Evolutionary conservation across 2,888 invertebrate species (phyloP).

Genomic region (Erpobdella octoculata): DNA sequence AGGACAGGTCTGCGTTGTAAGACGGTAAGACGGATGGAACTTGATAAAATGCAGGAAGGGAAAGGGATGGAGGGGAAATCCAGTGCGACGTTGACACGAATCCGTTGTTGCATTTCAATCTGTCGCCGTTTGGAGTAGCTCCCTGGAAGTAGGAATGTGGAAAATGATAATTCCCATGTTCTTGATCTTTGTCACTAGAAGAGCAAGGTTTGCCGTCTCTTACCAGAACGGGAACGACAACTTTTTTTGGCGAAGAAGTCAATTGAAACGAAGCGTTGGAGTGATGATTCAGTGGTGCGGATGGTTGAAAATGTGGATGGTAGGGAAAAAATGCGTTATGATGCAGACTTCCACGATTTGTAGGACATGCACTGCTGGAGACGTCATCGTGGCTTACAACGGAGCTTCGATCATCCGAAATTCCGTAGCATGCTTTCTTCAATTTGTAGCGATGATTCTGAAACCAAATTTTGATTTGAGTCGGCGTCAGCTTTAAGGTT

Average conservation of each 20-base stretch:
- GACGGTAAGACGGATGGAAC: not conserved
- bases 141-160: not conserved
- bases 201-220: constrained; percentile 20
- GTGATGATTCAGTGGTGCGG: not conserved
- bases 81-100: not conserved
- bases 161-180: not conserved
- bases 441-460: constrained; percentile 31
- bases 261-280: not conserved
- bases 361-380: not conserved
- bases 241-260: constrained; percentile 15
- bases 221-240: constrained; percentile 24
- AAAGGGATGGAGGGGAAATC: not conserved
- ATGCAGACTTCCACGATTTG: not conserved
- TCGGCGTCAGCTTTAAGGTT: constrained; percentile 24
- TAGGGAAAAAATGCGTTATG: not conserved
- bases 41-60: not conserved
- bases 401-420: not conserved
- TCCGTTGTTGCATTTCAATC: not conserved
- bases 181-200: not conserved
- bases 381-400: not conserved
- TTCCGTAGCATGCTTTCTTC: constrained; percentile 21
- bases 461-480: constrained; percentile 31
- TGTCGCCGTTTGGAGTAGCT: not conserved
- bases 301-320: not conserved
- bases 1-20: not conserved